phyloP scores from a whole-genome alignment of 2,113 vertebrate species.

The Tragulus kanchil region DNA sequence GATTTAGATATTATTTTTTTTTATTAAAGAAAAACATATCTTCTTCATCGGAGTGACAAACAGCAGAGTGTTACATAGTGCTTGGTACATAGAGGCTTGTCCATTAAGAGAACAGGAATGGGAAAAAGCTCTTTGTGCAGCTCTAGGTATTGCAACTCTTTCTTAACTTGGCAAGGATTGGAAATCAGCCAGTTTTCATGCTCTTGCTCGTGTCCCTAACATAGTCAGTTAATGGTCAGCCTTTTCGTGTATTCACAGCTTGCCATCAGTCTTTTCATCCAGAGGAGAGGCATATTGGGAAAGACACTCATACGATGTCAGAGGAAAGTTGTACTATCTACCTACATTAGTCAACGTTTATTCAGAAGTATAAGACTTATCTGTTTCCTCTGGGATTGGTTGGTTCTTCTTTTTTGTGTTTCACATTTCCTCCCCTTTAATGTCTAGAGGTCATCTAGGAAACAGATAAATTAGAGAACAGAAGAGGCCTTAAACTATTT shows the following conservation, averaged over 20 bases:
- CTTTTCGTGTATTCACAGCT: background rate
- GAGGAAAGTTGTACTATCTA: background rate
- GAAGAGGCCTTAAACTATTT: background rate
- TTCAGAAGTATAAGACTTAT: background rate
- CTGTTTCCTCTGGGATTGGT: conserved; percentile 7
- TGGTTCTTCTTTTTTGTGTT: background rate
- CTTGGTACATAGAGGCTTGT: background rate
- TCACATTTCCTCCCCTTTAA: background rate
- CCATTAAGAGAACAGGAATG: background rate
- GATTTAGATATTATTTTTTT: conserved; percentile 24
- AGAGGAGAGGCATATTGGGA: background rate
- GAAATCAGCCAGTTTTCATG: background rate
- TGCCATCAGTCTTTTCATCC: background rate
- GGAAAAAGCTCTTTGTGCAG: background rate
- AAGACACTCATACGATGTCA: background rate
- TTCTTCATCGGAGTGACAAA: background rate
- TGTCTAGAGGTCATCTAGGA: background rate
- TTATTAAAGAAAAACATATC: background rate
- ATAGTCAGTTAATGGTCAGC: background rate
- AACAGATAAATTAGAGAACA: background rate
- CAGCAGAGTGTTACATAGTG: too few relatives aligned
- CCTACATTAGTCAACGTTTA: background rate
- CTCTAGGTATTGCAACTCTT: background rate
- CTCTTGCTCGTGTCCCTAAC: background rate
- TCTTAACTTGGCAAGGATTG: background rate